Conservation (phyloP, 2,113 vertebrate species). For the Gobiocypris rarus region DNA sequence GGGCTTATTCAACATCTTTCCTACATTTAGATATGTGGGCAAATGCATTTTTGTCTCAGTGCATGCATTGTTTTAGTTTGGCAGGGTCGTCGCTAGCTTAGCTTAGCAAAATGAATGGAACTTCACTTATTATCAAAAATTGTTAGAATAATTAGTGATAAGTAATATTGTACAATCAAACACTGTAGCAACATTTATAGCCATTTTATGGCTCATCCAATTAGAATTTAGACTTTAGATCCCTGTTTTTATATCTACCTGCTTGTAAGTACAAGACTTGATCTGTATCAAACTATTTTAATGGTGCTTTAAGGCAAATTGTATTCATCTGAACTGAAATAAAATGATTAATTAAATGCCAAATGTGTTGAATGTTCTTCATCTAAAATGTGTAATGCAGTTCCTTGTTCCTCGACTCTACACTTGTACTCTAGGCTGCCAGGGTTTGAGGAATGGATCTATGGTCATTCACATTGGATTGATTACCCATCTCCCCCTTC, state of each 20-base stretch:
- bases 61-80: no score
- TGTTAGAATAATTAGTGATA: background rate
- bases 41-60: no score
- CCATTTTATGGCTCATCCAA: background rate
- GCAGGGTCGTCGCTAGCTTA: no score
- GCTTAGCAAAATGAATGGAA: no score
- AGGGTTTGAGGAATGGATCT: slow-evolving; percentile 7
- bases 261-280: background rate
- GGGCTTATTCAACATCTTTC: no score
- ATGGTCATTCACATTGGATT: slow-evolving; percentile 35
- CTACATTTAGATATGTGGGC: no score
- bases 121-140: background rate
- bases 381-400: slow-evolving; percentile 37
- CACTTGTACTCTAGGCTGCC: background rate
- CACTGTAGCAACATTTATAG: background rate
- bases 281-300: background rate
- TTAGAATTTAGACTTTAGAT: background rate
- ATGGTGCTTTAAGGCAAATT: background rate
- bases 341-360: slow-evolving; percentile 7
- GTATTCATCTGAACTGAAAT: background rate
- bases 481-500: slow-evolving; percentile 35
- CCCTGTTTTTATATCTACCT: background rate
- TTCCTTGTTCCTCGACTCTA: background rate
- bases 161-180: background rate
- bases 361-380: background rate